These are phyloP conservation scores for Heliconius eleuchia DNA, from an alignment of 1,140 invertebrate species.

Conservation along the genomic window DNA sequence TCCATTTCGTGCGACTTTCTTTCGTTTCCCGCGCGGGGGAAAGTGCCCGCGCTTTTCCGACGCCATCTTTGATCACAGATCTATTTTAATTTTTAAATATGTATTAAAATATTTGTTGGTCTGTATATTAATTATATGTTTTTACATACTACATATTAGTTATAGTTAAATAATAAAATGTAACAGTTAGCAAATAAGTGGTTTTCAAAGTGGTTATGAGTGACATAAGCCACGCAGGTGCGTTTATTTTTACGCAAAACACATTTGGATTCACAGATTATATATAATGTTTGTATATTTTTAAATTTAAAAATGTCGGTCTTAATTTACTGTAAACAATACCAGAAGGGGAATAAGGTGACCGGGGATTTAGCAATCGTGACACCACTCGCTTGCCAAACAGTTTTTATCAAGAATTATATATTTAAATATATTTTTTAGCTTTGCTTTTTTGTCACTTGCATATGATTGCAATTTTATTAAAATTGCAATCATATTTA, in stretches of 20 bases:
- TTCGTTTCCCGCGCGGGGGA: constrained; percentile 76
- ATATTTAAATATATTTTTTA: background rate
- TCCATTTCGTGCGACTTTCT: constrained; percentile 78
- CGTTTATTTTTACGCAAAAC: constrained; percentile 35
- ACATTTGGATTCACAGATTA: constrained; percentile 24
- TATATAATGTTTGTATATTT: constrained; percentile 24
- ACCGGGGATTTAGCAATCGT: constrained; percentile 35
- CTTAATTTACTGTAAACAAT: constrained; percentile 41
- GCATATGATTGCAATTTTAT: background rate
- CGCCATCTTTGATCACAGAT: constrained; percentile 64
- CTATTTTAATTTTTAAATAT: background rate
- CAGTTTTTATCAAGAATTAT: background rate
- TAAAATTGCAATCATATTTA: background rate
- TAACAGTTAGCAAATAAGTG: background rate
- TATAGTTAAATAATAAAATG: background rate
- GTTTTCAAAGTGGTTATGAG: background rate
- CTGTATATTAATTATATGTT: background rate
- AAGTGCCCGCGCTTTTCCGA: constrained; percentile 78
- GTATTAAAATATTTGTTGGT: background rate
- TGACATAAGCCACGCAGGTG: constrained; percentile 31
- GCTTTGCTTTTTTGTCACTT: background rate
- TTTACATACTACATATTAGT: background rate
- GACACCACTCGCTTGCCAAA: constrained; percentile 31
- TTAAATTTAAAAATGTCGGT: constrained; percentile 30
- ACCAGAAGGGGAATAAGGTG: constrained; percentile 27